Base-by-base conservation (phyloP, 2,888 invertebrate species). In the Acleris holmiana region DNA sequence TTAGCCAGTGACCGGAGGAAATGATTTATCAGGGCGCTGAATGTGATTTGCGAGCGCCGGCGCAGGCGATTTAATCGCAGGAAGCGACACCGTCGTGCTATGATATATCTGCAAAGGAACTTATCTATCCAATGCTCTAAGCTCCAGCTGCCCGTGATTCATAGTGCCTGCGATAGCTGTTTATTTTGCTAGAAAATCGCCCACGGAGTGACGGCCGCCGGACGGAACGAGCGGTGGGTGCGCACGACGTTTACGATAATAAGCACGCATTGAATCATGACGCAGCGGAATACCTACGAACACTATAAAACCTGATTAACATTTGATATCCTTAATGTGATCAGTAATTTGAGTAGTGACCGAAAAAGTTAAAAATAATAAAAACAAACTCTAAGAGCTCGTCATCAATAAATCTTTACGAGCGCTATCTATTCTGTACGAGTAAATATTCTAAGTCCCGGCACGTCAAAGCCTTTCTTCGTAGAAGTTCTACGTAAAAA, bases 381-480 rank as follows among this genome's bases (percentile, higher is more conserved):
- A 67, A 64, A 64, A 56, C 53, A 50, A 53, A n/a, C 51, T 60
- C 57, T 63, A 29, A 18, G 51, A 61, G 29, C 7, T 64, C 74
- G 73, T 80, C 77, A 82, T 82, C 81, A 83, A 84, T 82, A 83
- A 84, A 78, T 78, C 78, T 83, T 80, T 81, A 81, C 74, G 73
- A 77, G 77, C 76, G 75, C 76, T 82, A 83, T 82, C 81, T 79
- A 72, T 72, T 67, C 64, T 41, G 53, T 64, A 59, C 69, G 59
- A 60, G 73, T 71, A 75, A 79, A 76, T 76, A 82, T 83, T 81
- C 80, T 76, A 79, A 82, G 80, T 80, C 78, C 82, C 88, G 86
- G 88, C 82, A 79, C 82, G 84, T 88, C 90, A 91, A 91, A 91
- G 90, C 80, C 76, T 80, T 82, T 84, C 80, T 89, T 88, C 90